phyloP scores from a whole-genome alignment of 2,888 invertebrate species.

The Thalpophila matura region DNA sequence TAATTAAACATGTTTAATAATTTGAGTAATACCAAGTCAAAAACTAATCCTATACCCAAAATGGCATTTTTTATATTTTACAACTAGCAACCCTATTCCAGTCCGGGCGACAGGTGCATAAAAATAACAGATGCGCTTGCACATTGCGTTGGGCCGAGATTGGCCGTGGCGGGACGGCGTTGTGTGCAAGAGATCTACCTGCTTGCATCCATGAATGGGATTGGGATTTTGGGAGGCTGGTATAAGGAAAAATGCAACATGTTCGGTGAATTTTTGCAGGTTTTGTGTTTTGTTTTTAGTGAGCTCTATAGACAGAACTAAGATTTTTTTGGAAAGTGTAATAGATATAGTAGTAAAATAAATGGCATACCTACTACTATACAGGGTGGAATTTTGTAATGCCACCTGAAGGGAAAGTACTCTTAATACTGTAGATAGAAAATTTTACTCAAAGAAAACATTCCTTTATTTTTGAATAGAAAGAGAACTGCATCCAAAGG shows the following conservation, averaged over 20 bases:
- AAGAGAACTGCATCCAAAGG: no score
- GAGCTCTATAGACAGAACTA: no score
- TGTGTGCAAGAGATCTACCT: conserved; percentile 38
- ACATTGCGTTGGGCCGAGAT: conserved; percentile 56
- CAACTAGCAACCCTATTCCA: conserved; percentile 54
- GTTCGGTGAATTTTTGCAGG: conserved; percentile 30
- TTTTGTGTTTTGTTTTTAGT: no score
- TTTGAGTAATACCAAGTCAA: no score
- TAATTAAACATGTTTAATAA: no score
- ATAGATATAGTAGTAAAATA: no score
- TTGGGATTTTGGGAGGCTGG: conserved; percentile 15
- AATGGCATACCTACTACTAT: no score
- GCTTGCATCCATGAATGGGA: conserved; percentile 42
- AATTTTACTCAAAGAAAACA: no score
- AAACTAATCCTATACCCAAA: background rate
- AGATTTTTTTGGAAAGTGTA: background rate
- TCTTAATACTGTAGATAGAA: no score
- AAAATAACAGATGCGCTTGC: conserved; percentile 64
- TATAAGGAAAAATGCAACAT: conserved; percentile 47
- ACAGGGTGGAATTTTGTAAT: no score
- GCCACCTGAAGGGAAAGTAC: no score
- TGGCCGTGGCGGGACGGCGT: conserved; percentile 48
- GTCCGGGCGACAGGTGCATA: conserved; percentile 66
- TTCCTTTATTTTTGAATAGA: no score
- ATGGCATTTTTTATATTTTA: background rate